These are phyloP conservation scores for Nesogale talazaci DNA, from an alignment of 2,113 vertebrate genomes.

Conservation along the genomic window DNA sequence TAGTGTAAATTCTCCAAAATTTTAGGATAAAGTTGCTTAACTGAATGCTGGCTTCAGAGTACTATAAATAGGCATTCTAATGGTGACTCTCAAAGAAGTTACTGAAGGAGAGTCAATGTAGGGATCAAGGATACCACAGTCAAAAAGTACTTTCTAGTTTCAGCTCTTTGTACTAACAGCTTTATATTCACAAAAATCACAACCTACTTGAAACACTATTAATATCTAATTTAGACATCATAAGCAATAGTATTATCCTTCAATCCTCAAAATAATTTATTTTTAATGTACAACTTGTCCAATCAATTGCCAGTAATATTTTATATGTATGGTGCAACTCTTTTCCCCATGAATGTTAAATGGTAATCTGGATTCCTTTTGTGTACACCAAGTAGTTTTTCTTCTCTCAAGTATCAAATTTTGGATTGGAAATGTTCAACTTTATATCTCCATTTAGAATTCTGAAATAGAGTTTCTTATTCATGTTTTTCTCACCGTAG, in stretches of 20 bases:
- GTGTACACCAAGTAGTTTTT: not conserved
- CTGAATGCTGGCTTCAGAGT: not conserved
- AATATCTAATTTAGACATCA: too few relatives aligned
- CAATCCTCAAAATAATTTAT: not conserved
- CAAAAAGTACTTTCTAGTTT: too few relatives aligned
- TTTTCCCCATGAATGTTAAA: not conserved
- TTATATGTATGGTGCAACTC: not conserved
- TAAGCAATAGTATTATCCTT: not conserved
- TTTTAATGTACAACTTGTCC: not conserved
- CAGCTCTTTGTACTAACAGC: not conserved
- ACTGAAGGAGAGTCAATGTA: not conserved
- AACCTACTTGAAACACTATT: not conserved
- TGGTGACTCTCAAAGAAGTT: too few relatives aligned
- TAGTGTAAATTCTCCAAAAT: not conserved
- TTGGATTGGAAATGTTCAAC: not conserved
- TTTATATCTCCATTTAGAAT: too few relatives aligned
- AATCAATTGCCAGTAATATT: not conserved
- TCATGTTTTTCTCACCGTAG: too few relatives aligned
- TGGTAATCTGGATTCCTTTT: not conserved
- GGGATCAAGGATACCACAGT: not conserved
- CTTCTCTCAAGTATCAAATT: not conserved
- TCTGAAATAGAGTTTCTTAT: too few relatives aligned
- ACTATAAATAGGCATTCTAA: too few relatives aligned
- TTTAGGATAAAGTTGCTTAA: not conserved
- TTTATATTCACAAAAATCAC: not conserved